Conservation (phyloP, 2,113 vertebrate species). For the Sphaerodactylus townsendi region DNA sequence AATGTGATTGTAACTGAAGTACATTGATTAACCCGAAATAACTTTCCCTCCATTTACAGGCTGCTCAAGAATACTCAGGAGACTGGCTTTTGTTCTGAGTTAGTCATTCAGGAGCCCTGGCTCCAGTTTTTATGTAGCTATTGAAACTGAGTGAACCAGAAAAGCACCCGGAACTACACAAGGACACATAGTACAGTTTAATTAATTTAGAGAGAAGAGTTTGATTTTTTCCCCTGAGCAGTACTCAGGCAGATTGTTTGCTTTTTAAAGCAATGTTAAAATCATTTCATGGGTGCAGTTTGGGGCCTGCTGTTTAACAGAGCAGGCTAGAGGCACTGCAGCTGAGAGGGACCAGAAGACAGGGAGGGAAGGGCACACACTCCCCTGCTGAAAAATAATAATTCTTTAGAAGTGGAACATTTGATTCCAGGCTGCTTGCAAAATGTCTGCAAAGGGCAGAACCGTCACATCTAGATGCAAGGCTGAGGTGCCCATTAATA, state of each 20-base stretch:
- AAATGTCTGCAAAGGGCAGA: slow-evolving; percentile 67
- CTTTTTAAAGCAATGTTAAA: slow-evolving; percentile 67
- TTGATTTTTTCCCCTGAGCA: slow-evolving; percentile 50
- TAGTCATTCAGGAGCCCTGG: slow-evolving; percentile 75
- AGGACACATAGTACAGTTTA: slow-evolving; percentile 77
- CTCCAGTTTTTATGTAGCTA: slow-evolving; percentile 63
- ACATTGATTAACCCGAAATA: slow-evolving; percentile 73
- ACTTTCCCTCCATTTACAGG: slow-evolving; percentile 71
- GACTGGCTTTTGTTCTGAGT: slow-evolving; percentile 75
- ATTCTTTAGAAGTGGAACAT: neutral
- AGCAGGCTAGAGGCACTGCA: slow-evolving; percentile 57
- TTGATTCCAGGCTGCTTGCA: slow-evolving; percentile 65
- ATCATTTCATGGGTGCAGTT: slow-evolving; percentile 74
- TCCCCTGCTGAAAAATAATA: slow-evolving; percentile 16
- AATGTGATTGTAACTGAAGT: slow-evolving; percentile 70
- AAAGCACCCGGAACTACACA: slow-evolving; percentile 70
- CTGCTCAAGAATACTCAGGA: slow-evolving; percentile 70
- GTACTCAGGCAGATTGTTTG: slow-evolving; percentile 65
- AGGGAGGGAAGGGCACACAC: slow-evolving; percentile 50
- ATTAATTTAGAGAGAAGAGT: slow-evolving; percentile 71
- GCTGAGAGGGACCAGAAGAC: slow-evolving; percentile 45
- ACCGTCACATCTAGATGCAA: slow-evolving; percentile 68
- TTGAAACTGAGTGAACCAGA: slow-evolving; percentile 79
- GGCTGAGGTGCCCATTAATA: slow-evolving; percentile 71
- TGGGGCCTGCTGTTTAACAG: slow-evolving; percentile 70